Evolutionary conservation across 2,888 invertebrate species (phyloP), one percentile per base, ranked within the genome.

Genomic region (Adineta ricciae): DNA sequence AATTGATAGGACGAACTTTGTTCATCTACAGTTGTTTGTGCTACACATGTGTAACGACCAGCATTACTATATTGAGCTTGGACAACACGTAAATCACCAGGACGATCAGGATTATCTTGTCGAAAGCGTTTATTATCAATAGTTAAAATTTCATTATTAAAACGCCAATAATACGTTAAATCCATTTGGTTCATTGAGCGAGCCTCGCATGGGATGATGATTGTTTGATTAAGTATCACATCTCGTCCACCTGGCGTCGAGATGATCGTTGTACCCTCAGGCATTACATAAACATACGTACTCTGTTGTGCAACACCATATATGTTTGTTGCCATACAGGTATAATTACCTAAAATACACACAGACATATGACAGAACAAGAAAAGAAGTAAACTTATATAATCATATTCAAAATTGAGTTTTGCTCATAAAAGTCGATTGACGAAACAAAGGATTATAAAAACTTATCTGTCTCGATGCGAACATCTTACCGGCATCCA

Each of bases 51-150:
- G 78, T 86, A 86, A 11, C 41, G 38, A 14, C 86, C 86, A n/a
- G 49, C 56, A 73, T 84, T 84, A 38, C 84, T 56, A 49, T 84
- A 86, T 72, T 86, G 84, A 52, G 83, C 82, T 56, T 83, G 27
- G 5, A 84, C 82, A 24, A 86, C 84, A 11, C 84, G 84, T 49
- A 86, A 83, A 84, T 85, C 85, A 41, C 85, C 85, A n/a, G 85
- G 85, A 72, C 85, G 73, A n/a, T 84, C 32, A 78, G 27, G 73
- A 84, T 84, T 84, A 38, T 85, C 78, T 19, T 85, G 85, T 9
- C 52, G 73, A 73, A 73, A 85, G 24, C 27, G 83, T 32, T 32
- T 19, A 36, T 82, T 73, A 36, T 85, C 85, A 21, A 84, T 46
- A n/a, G 52, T 41, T 32, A 86, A 50, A 46, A 56, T 49, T 72